Percentiles rank a stretch among this genome's conserved stretches.
Evolutionary conservation across 2,113 vertebrate genomes (phyloP).

Genomic region (Varanus komodoensis): DNA sequence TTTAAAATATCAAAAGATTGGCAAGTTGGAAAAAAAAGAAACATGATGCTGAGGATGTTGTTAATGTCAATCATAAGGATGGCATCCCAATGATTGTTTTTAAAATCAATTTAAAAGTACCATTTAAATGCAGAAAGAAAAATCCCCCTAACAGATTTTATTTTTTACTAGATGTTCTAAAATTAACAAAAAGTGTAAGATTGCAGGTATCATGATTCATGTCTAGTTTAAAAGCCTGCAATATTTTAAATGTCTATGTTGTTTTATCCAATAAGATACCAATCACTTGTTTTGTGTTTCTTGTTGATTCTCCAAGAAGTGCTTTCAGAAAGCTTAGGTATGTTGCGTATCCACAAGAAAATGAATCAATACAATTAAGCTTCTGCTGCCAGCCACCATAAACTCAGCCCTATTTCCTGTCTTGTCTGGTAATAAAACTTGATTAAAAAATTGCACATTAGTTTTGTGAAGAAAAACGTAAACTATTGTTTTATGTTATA

Average conservation of each 20-base stretch:
- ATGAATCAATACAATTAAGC: background rate
- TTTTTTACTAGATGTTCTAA: background rate
- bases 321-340: background rate
- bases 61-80: background rate
- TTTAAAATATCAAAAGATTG: background rate
- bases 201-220: background rate
- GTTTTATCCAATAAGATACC: background rate
- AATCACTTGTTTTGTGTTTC: background rate
- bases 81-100: background rate
- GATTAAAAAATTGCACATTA: background rate
- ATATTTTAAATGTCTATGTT: background rate
- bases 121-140: background rate
- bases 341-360: background rate
- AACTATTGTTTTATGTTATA: conserved; percentile 37
- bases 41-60: background rate
- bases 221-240: background rate
- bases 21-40: too few species aligned
- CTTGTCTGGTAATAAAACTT: conserved; percentile 6
- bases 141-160: background rate
- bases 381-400: conserved; percentile 7
- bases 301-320: background rate
- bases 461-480: conserved; percentile 50
- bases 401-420: background rate
- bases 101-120: background rate
- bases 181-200: background rate